A percentile compares a stretch with the other conserved stretches of the same genome.
Evolutionary conservation across 2,888 invertebrate species (phyloP).

Genomic region (Drosophila anomalata): DNA sequence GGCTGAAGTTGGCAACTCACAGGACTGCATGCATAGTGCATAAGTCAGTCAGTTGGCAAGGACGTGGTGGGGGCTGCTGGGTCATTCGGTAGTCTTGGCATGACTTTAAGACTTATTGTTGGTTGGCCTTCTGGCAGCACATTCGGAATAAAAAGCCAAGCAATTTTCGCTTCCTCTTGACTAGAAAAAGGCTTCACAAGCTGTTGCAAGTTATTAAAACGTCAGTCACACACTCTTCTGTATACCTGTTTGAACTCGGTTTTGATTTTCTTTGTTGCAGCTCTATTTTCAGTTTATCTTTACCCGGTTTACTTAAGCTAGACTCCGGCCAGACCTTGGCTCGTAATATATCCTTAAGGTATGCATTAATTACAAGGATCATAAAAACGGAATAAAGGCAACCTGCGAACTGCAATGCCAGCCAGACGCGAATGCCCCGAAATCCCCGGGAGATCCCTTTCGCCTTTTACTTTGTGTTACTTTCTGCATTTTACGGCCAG

Average conservation of each 20-base stretch:
- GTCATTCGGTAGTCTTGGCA: slow-evolving; percentile 36
- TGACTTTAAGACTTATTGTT: slow-evolving; percentile 52
- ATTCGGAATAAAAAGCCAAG: slow-evolving; percentile 35
- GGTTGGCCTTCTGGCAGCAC: slow-evolving; percentile 39
- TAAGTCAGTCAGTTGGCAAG: slow-evolving; percentile 65
- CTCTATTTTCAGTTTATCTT: slow-evolving; percentile 17
- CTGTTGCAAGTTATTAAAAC: slow-evolving; percentile 46
- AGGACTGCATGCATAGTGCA: slow-evolving; percentile 70
- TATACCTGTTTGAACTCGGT: slow-evolving; percentile 2
- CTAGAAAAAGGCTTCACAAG: slow-evolving; percentile 30
- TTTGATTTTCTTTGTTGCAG: slow-evolving; percentile 43
- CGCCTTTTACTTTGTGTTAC: slow-evolving; percentile 73
- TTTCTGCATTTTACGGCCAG: slow-evolving; percentile 67
- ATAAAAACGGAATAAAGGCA: slow-evolving; percentile 56
- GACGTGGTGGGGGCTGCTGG: slow-evolving; percentile 29
- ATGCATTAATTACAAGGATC: slow-evolving; percentile 76
- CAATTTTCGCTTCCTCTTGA: slow-evolving; percentile 8
- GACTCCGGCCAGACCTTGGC: slow-evolving; percentile 38
- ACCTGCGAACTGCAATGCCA: slow-evolving; percentile 16
- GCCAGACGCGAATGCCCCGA: slow-evolving; percentile 24
- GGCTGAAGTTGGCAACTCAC: slow-evolving; percentile 59
- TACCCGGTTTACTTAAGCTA: slow-evolving; percentile 15
- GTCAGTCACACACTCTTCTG: slow-evolving; percentile 41
- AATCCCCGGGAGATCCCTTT: slow-evolving; percentile 16
- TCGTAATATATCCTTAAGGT: slow-evolving; percentile 71